Percentiles rank a stretch among this genome's conserved stretches.
Conservation (phyloP, 2,888 invertebrate genomes). For the Troides oblongomaculatus region DNA sequence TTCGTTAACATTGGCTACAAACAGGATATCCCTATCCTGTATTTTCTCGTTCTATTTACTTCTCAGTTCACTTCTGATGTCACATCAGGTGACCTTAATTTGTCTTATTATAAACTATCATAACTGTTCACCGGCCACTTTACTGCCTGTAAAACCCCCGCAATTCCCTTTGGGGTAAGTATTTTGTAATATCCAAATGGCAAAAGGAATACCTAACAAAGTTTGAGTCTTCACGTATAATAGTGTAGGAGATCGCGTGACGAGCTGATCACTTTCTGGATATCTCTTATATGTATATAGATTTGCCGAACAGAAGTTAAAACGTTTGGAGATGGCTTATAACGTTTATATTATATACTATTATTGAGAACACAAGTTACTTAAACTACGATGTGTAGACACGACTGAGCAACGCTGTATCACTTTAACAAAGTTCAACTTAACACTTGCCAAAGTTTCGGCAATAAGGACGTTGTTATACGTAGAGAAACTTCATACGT, state of each 20-base stretch:
- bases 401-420: constrained; percentile 18
- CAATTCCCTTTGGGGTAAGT: too few species aligned
- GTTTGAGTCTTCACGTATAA: too few species aligned
- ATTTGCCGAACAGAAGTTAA: not conserved
- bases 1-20: not conserved
- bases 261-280: too few species aligned
- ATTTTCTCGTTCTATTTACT: not conserved
- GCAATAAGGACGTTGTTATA: constrained; percentile 22
- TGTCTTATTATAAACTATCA: not conserved
- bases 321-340: not conserved
- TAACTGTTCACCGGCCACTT: not conserved
- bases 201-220: too few species aligned
- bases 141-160: too few species aligned
- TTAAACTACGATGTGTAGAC: constrained; percentile 18
- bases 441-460: constrained; percentile 24
- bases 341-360: constrained; percentile 18
- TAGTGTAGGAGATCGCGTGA: too few species aligned
- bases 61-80: not conserved
- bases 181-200: too few species aligned
- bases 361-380: constrained; percentile 15
- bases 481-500: constrained; percentile 10
- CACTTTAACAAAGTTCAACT: constrained; percentile 23
- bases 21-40: not conserved
- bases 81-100: not conserved
- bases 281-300: too few species aligned